Conservation (phyloP, 1,140 invertebrate genomes). For the Calliopsis andreniformis region DNA sequence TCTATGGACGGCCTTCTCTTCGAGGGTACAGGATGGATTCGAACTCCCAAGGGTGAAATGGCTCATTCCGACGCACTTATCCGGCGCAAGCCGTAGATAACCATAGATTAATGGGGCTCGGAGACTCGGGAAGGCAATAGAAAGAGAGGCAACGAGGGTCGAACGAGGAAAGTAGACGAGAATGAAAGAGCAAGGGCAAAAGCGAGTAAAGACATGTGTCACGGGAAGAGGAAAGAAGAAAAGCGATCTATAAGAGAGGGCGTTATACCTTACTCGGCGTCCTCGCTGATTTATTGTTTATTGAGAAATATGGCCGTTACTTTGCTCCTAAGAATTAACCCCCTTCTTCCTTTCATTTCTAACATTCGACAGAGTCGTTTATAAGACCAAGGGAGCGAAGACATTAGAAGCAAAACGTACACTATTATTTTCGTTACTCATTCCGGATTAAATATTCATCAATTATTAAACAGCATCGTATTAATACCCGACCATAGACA, state of each 20-base stretch:
- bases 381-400: neutral
- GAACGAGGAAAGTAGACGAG: conserved; percentile 9
- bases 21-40: conserved; percentile 72
- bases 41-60: conserved; percentile 80
- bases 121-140: conserved; percentile 64
- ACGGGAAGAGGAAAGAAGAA: conserved; percentile 44
- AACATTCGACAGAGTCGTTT: conserved; percentile 32
- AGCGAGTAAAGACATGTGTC: conserved; percentile 41
- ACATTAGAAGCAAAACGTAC: neutral
- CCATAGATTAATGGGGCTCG: conserved; percentile 80
- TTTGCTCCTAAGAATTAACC: conserved; percentile 71
- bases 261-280: conserved; percentile 70
- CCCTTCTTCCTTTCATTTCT: conserved; percentile 50
- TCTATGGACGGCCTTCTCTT: conserved; percentile 64
- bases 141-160: conserved; percentile 42
- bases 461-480: conserved; percentile 14
- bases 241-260: conserved; percentile 68
- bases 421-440: neutral
- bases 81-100: conserved; percentile 79
- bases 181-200: conserved; percentile 30
- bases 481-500: conserved; percentile 21
- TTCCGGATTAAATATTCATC: conserved; percentile 5
- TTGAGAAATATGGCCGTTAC: conserved; percentile 79
- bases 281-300: conserved; percentile 79
- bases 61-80: conserved; percentile 80